Conservation (phyloP, 2,797 vertebrate genomes). For the Pitangus sulphuratus region DNA sequence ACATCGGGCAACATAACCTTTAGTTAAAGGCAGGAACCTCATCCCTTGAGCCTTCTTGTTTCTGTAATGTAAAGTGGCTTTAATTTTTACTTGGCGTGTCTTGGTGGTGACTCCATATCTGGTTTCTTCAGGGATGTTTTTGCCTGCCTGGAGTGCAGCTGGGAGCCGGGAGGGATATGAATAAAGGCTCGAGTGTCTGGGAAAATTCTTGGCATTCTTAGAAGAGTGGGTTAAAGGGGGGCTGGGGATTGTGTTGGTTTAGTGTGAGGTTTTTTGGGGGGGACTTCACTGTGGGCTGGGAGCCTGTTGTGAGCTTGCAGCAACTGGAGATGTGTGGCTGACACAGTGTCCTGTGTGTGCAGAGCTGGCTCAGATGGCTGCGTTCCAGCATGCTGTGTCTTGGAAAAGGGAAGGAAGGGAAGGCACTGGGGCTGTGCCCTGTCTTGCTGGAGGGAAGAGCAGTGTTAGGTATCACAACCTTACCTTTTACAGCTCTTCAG, state of each 20-base stretch:
- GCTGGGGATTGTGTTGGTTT: background rate
- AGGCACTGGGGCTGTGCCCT: background rate
- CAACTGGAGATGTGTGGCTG: background rate
- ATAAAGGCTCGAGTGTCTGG: conserved; percentile 68
- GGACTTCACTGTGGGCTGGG: background rate
- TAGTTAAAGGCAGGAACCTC: background rate
- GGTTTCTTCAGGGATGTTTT: background rate
- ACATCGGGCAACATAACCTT: background rate
- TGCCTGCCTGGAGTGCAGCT: conserved; percentile 28
- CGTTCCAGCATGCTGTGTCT: background rate
- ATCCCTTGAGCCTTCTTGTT: background rate
- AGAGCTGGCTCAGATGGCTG: background rate
- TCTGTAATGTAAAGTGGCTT: background rate
- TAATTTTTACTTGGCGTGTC: background rate
- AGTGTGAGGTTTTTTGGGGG: background rate
- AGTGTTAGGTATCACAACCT: background rate
- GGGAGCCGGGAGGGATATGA: background rate
- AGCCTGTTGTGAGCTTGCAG: background rate
- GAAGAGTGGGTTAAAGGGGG: background rate
- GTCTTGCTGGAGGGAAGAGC: background rate
- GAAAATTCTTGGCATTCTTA: conserved; percentile 78
- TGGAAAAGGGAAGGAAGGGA: background rate
- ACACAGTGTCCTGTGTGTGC: accelerated
- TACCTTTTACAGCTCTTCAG: background rate
- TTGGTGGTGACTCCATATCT: background rate